phyloP scores from a whole-genome alignment of 2,113 vertebrate species.

The Hydrochoerus hydrochaeris region DNA sequence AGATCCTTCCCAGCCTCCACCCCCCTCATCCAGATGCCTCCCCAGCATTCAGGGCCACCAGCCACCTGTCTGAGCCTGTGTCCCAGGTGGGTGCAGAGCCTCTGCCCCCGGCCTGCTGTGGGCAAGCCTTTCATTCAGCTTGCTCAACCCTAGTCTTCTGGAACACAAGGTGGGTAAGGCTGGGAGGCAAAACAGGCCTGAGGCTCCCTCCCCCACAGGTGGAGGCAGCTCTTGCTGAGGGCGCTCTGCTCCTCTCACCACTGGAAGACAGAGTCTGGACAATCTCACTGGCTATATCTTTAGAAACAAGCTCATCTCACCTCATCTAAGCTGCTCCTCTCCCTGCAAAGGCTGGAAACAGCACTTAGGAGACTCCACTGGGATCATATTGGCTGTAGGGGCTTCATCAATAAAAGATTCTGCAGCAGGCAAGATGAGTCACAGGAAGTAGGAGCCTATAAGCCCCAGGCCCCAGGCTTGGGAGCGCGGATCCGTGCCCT shows the following conservation, averaged over 20 bases:
- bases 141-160: background rate
- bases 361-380: background rate
- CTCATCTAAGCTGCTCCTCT: background rate
- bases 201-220: background rate
- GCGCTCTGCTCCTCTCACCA: background rate
- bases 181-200: background rate
- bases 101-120: background rate
- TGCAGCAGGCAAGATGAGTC: background rate
- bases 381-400: background rate
- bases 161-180: background rate
- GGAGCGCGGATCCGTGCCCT: background rate
- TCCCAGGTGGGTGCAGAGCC: background rate
- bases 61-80: constrained; percentile 15
- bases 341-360: background rate
- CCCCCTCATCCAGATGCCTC: background rate
- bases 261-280: background rate
- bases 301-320: background rate
- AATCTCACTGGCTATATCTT: background rate
- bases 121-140: background rate
- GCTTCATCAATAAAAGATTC: constrained; percentile 42
- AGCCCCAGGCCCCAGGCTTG: background rate
- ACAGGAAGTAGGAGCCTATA: background rate
- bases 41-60: background rate
- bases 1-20: background rate
- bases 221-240: background rate